phyloP scores from a whole-genome alignment of 1,140 invertebrate genomes.

The Eueides isabella region DNA sequence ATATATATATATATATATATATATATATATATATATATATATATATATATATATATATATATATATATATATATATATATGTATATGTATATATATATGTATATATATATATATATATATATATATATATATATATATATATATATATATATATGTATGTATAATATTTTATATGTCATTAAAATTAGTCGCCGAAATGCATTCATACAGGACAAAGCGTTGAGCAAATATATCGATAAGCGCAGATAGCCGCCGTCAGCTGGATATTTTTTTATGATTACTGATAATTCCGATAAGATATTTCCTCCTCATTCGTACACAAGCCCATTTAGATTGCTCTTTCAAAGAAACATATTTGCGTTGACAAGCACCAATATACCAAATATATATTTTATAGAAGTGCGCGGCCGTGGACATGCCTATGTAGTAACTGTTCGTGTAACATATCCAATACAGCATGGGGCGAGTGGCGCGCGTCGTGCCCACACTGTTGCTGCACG shows the following conservation, averaged over 20 bases:
- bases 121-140: too few relatives aligned
- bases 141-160: too few relatives aligned
- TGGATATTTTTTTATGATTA: slow-evolving; percentile 15
- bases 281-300: slow-evolving; percentile 25
- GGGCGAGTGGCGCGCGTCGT: slow-evolving; percentile 32
- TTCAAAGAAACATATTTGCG: neutral
- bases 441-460: neutral
- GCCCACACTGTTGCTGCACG: slow-evolving; percentile 48
- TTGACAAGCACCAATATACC: too few relatives aligned
- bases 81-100: too few relatives aligned
- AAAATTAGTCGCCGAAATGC: slow-evolving; percentile 9
- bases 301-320: neutral
- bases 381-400: too few relatives aligned
- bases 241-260: slow-evolving; percentile 10
- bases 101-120: too few relatives aligned
- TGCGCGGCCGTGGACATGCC: neutral
- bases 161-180: too few relatives aligned
- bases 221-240: slow-evolving; percentile 12
- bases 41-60: too few relatives aligned
- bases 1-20: too few relatives aligned
- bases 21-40: too few relatives aligned
- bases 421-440: neutral
- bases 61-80: too few relatives aligned
- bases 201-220: neutral
- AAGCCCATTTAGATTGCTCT: neutral